phyloP scores from a whole-genome alignment of 2,888 invertebrate species.

The Drosophila buzzatii region DNA sequence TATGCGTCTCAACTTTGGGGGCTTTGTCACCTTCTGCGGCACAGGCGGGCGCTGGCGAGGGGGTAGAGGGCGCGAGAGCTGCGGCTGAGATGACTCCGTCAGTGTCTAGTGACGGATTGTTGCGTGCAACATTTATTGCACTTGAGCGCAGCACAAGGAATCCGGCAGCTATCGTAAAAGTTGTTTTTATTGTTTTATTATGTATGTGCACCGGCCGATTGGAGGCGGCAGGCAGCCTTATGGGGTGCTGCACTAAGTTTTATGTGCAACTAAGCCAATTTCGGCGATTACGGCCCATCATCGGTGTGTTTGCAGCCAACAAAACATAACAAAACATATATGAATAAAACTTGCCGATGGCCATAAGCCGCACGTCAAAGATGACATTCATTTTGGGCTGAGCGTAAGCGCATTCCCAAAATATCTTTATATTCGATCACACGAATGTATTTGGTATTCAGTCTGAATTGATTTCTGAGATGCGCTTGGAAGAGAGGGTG shows the following conservation, averaged over 20 bases:
- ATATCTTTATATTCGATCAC: slow-evolving; percentile 4
- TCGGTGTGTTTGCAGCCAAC: slow-evolving; percentile 77
- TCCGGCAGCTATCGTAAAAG: slow-evolving; percentile 67
- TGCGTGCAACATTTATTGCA: slow-evolving; percentile 74
- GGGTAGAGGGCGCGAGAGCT: not conserved
- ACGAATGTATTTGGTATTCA: not conserved
- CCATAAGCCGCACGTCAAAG: slow-evolving; percentile 34
- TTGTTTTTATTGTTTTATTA: slow-evolving; percentile 75
- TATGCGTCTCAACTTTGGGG: slow-evolving; percentile 50
- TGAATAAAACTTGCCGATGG: slow-evolving; percentile 38
- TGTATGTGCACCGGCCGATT: slow-evolving; percentile 56
- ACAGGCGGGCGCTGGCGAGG: not conserved
- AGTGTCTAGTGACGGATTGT: slow-evolving; percentile 66
- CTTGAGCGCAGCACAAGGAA: slow-evolving; percentile 44
- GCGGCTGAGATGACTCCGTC: not conserved
- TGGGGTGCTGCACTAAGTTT: slow-evolving; percentile 39
- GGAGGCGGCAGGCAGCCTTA: not conserved
- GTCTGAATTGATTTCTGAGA: slow-evolving; percentile 6
- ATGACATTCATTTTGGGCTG: slow-evolving; percentile 36
- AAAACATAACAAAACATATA: slow-evolving; percentile 63
- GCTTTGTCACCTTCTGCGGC: slow-evolving; percentile 49
- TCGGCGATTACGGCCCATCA: slow-evolving; percentile 70
- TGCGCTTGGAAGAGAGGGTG: not conserved
- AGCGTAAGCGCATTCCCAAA: slow-evolving; percentile 11
- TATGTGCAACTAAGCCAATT: slow-evolving; percentile 76